A percentile compares a stretch with the other conserved stretches of the same genome.
These are phyloP conservation scores for Synanceia verrucosa DNA, from an alignment of 2,797 vertebrate species.

Conservation along the genomic window DNA sequence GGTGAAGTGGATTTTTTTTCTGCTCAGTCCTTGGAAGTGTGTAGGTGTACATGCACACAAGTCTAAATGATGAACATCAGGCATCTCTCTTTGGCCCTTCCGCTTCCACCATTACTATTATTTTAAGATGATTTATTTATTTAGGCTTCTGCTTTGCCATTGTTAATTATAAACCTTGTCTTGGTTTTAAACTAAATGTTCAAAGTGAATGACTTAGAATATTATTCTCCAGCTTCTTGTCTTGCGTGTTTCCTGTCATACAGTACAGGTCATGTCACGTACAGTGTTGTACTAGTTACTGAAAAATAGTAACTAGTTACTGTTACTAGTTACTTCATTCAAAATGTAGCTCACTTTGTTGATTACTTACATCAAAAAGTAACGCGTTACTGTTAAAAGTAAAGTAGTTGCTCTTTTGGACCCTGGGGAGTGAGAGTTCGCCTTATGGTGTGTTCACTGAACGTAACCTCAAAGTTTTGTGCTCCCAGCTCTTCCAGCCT, in stretches of 20 bases:
- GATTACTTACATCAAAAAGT: too few species aligned
- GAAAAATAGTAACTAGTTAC: too few species aligned
- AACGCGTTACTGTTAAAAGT: too few species aligned
- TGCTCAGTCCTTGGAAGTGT: slow-evolving; percentile 5
- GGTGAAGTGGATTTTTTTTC: slow-evolving; percentile 36
- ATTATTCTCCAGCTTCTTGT: background rate
- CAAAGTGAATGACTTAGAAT: background rate
- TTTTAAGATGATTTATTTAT: slow-evolving; percentile 28
- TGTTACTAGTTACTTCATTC: too few species aligned
- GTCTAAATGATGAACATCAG: slow-evolving; percentile 11
- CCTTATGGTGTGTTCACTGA: too few species aligned
- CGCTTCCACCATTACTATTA: background rate
- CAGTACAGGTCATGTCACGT: too few species aligned
- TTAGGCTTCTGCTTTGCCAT: background rate
- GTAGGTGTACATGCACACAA: slow-evolving; percentile 14
- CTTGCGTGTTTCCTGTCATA: background rate
- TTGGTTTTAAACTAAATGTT: background rate
- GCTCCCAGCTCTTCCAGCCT: too few species aligned
- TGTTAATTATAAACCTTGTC: background rate
- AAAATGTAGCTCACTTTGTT: too few species aligned
- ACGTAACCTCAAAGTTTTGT: too few species aligned
- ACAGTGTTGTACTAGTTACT: too few species aligned
- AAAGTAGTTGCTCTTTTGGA: too few species aligned
- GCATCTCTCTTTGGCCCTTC: background rate
- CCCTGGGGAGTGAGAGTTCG: too few species aligned